A percentile compares a stretch with the other conserved stretches of the same genome.
Evolutionary conservation across 2,113 vertebrate genomes (phyloP).

Genomic region (Xenopus tropicalis): UCB_Xtro_10.0 CM004444.2:3091501-3092000

Average conservation of each 20-base stretch:
- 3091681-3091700: conserved; percentile 74
- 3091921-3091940: neutral
- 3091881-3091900: conserved; percentile 17
- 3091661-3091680: conserved; percentile 79
- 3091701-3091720: conserved; percentile 83
- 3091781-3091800: conserved; percentile 50
- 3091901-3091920: conserved; percentile 25
- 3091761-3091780: conserved; percentile 76
- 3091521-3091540: neutral
- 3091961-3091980: conserved; percentile 11
- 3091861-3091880: conserved; percentile 18
- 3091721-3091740: conserved; percentile 82
- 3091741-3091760: conserved; percentile 88
- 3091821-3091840: conserved; percentile 62
- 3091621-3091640: conserved; percentile 72
- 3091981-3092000: conserved; percentile 53
- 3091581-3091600: neutral
- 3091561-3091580: too few relatives aligned
- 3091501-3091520: neutral
- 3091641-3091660: conserved; percentile 54
- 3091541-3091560: too few relatives aligned
- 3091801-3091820: conserved; percentile 75
- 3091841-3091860: conserved; percentile 46
- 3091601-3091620: conserved; percentile 63
- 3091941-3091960: conserved; percentile 2